Base-by-base conservation (phyloP, 2,888 invertebrate species). In the Heliconius cydno region DNA sequence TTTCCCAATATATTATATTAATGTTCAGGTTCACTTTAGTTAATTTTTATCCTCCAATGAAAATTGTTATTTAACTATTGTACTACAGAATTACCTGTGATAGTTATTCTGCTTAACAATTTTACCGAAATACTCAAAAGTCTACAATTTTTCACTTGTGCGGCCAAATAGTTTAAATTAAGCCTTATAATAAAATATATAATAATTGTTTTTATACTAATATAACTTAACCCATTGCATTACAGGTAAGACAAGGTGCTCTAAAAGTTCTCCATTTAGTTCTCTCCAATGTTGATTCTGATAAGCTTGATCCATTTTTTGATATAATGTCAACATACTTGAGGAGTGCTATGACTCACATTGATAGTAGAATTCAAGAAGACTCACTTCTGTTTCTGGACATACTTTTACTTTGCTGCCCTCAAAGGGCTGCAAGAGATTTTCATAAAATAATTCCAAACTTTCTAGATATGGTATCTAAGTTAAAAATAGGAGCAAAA, bases 271-370 rank as follows among this genome's bases (percentile, higher is more conserved):
- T 97, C 6, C 93, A 95, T 84, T 85, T 95, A 34, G 92, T 96
- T 77, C 88, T 96, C 5, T 89, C 91, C 38, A 92, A 90, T 84
- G 88, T 90, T 3, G 82, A 86, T 15, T 79, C 91, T 80, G 94
- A 95, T 15, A 96, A 96, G 84, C 89, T 97, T 22, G 89, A 95
- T 66, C 98, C 98, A 15, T 98, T 98, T 89, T 97, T 97, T 87
- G 96, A 97, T 82, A 95, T 97, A 10, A 92, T 98, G 81, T 96
- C 97, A 30, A 97, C 98, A 1, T 98, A 98, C 90, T 90, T 98
- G 72, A 96, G 97, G 77, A 98, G 98, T 93, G 97, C 98, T 0
- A 98, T 99, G 98, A 98, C 98, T 0, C 98, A 98, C 86, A 97
- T 99, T 80, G 96, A 97, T 88, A 96, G 95, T 19, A 95, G 96